Evolutionary conservation across 1,140 invertebrate species (phyloP).

Genomic region (Cydia fagiglandana): DNA sequence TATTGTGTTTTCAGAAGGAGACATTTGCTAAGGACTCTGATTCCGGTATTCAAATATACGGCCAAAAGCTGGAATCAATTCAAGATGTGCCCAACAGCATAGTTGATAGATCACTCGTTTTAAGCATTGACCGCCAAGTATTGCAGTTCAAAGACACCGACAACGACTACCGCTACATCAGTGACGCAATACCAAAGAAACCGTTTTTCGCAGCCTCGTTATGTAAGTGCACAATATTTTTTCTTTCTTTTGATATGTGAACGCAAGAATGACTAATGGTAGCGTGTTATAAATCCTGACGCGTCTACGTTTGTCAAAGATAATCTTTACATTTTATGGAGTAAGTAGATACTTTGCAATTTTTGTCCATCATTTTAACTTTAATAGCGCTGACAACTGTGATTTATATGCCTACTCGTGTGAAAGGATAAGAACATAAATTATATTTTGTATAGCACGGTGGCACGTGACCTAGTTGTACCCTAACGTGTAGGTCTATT

Average conservation of each 20-base stretch:
- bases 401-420: background rate
- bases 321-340: background rate
- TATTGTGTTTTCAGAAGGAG: constrained; percentile 40
- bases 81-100: constrained; percentile 41
- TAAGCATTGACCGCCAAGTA: constrained; percentile 62
- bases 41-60: constrained; percentile 38
- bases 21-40: constrained; percentile 18
- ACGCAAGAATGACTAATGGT: background rate
- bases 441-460: background rate
- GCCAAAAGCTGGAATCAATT: constrained; percentile 55
- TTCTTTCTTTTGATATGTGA: background rate
- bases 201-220: constrained; percentile 69
- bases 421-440: background rate
- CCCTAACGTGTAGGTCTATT: background rate
- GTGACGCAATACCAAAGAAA: constrained; percentile 71
- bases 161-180: constrained; percentile 73
- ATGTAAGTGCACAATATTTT: constrained; percentile 54
- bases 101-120: constrained; percentile 51
- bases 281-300: background rate
- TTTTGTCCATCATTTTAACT: background rate
- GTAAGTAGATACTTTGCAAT: background rate
- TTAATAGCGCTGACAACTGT: background rate
- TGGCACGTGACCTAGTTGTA: background rate
- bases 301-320: background rate
- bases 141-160: constrained; percentile 62